Base-by-base conservation (phyloP, 1,140 invertebrate genomes). In the Plutomurus gul region DNA sequence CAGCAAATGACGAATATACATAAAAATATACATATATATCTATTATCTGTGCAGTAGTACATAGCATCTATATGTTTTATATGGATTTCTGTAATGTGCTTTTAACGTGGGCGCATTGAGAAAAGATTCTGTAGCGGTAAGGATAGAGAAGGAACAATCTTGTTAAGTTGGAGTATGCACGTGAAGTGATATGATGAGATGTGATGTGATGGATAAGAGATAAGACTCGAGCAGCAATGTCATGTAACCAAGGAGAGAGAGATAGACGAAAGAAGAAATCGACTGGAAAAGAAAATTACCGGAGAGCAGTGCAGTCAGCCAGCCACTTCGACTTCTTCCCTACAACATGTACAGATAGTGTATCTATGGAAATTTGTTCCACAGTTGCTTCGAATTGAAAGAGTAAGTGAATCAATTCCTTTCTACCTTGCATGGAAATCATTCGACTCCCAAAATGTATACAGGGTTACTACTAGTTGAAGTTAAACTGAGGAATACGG, bases 201-300 rank as follows among this genome's bases (percentile, higher is more conserved):
- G 56, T n/a, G 56, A 65, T 65, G 56, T 65, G 56, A 65, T 65
- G 56, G 56, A 65, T 65, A 65, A 65, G 27, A 65, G 56, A 65
- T 65, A 65, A 65, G 56, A n/a, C 56, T 65, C 10, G 36, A 65
- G 56, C 30, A 65, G 56, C 56, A 65, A 65, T 65, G 56, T 65
- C 56, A 65, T 65, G 56, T 65, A 65, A 39, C 25, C 25, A 40
- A 73, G 37, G 20, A 40, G 37, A 73, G 70, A n/a, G n/a, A n/a
- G n/a, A n/a, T 20, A 39, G 40, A 73, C 18, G 70, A 39, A 73
- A 73, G 70, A n/a, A n/a, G 70, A 73, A 73, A 73, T 73, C 18
- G 40, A 46, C 37, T 73, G 70, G 56, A 73, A 73, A 73, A 73
- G 40, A 73, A 39, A 73, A 73, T 73, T 73, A 73, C 40, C 37